Conservation (phyloP, 2,113 vertebrate genomes). For the Chiloscyllium plagiosum region DNA sequence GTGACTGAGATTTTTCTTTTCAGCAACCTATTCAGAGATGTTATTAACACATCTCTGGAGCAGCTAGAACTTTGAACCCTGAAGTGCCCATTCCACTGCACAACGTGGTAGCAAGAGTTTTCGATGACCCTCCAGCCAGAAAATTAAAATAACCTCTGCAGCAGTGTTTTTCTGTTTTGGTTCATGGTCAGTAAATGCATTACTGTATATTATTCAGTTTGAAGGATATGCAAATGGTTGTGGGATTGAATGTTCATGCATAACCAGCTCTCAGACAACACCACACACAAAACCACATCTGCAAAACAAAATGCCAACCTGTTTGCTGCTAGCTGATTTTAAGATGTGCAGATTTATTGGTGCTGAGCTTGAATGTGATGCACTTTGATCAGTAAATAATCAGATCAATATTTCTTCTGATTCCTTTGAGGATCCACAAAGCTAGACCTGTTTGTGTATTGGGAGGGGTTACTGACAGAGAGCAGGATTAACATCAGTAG, state of each 20-base stretch:
- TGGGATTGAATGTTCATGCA: not conserved
- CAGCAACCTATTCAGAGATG: too few relatives aligned
- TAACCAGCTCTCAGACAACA: not conserved
- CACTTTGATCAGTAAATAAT: not conserved
- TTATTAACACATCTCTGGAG: too few relatives aligned
- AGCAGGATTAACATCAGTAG: not conserved
- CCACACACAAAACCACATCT: not conserved
- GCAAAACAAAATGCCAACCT: not conserved
- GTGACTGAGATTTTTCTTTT: not conserved
- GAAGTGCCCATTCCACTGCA: not conserved
- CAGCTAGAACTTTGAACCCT: not conserved
- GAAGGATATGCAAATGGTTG: not conserved
- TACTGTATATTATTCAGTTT: not conserved
- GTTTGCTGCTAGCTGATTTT: not conserved
- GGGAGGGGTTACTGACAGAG: not conserved
- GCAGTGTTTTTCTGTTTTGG: not conserved
- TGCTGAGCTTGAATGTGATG: not conserved
- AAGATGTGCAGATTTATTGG: not conserved
- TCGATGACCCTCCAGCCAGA: not conserved
- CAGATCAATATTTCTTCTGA: not conserved
- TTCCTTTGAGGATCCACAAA: not conserved
- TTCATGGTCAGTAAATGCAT: not conserved
- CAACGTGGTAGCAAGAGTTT: not conserved
- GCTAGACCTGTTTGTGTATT: not conserved
- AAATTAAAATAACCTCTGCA: not conserved